A percentile compares a stretch with the other conserved stretches of the same genome.
Conservation (phyloP, 2,888 invertebrate genomes). For the Leucania comma region DNA sequence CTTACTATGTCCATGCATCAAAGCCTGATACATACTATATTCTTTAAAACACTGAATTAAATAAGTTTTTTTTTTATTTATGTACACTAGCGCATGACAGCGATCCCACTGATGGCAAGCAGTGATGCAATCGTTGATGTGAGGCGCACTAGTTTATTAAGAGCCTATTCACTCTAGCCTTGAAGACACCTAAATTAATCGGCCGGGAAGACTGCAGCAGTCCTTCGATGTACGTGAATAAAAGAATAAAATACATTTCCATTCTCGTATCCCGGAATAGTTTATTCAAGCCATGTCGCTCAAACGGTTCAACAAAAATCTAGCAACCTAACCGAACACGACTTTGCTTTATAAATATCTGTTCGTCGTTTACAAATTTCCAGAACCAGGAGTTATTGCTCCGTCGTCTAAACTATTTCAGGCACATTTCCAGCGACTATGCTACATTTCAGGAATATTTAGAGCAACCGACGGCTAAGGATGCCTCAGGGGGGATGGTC, state of each 20-base stretch:
- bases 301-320: background rate
- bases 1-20: too few relatives aligned
- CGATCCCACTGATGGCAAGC: too few relatives aligned
- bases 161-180: too few relatives aligned
- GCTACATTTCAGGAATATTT: conserved; percentile 39
- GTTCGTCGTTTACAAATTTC: conserved; percentile 51
- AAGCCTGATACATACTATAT: too few relatives aligned
- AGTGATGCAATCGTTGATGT: too few relatives aligned
- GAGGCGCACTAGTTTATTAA: too few relatives aligned
- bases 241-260: conserved; percentile 12
- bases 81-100: too few relatives aligned
- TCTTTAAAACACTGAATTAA: background rate
- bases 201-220: too few relatives aligned
- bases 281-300: background rate
- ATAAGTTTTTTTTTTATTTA: too few relatives aligned
- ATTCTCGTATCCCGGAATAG: background rate
- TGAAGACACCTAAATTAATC: too few relatives aligned
- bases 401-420: conserved; percentile 54
- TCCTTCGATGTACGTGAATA: too few relatives aligned
- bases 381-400: conserved; percentile 40
- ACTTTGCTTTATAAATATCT: conserved; percentile 50
- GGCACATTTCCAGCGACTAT: conserved; percentile 32
- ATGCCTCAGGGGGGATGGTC: conserved; percentile 10
- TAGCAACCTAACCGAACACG: background rate
- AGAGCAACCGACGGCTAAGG: conserved; percentile 5